Percentiles rank a stretch among this genome's conserved stretches.
These are phyloP conservation scores for Mixornis gularis DNA, from an alignment of 2,113 vertebrate genomes.

Conservation along the genomic window DNA sequence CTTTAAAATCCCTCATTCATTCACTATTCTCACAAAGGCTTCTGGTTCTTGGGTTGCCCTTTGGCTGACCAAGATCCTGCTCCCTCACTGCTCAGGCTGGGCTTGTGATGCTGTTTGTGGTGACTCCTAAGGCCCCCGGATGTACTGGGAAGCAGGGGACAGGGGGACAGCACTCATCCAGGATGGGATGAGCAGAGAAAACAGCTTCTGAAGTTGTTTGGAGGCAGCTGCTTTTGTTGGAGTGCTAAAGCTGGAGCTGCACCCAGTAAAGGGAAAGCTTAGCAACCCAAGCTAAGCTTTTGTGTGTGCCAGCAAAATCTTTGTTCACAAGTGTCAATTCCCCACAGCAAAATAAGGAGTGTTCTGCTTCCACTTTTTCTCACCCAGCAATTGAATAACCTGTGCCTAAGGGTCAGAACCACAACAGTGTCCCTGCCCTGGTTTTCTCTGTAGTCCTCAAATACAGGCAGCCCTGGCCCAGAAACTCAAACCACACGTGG, in stretches of 20 bases:
- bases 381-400: neutral
- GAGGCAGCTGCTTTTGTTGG: neutral
- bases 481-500: neutral
- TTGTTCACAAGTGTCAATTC: neutral
- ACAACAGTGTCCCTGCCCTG: neutral
- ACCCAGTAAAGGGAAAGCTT: neutral
- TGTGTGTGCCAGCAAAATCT: slow-evolving; percentile 1
- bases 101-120: neutral
- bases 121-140: neutral
- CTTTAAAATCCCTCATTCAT: neutral
- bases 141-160: neutral
- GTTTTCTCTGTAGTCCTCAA: neutral
- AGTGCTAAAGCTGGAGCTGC: neutral
- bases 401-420: neutral
- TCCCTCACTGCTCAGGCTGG: neutral
- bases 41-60: neutral
- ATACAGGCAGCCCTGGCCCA: neutral
- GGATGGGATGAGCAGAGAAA: neutral
- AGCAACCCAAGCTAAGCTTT: too few relatives aligned
- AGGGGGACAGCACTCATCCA: accelerated
- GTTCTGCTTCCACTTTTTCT: neutral
- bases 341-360: neutral
- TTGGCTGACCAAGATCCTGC: neutral
- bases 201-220: neutral
- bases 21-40: neutral